phyloP scores from a whole-genome alignment of 1,140 invertebrate species.

The Achatina immaculata region DNA sequence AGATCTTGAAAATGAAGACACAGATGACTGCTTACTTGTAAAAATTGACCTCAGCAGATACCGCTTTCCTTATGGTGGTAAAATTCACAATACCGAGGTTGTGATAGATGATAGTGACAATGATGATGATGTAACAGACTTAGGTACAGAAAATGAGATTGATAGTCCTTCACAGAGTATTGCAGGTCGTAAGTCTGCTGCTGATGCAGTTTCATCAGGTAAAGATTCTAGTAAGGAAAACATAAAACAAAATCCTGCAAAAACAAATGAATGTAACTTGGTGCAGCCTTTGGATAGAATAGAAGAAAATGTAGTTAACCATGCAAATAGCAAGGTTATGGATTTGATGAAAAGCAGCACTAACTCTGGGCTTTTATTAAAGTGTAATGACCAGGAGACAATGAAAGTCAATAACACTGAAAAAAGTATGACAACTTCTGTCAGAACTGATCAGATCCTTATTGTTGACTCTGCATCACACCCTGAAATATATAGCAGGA shows the following conservation, averaged over 20 bases:
- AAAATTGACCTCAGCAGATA: constrained; percentile 12
- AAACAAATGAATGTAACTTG: not conserved
- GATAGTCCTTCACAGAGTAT: not conserved
- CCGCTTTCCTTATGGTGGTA: not conserved
- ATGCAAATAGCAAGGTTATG: not conserved
- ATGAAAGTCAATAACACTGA: too few relatives aligned
- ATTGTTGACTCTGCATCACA: too few relatives aligned
- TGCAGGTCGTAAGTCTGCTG: not conserved
- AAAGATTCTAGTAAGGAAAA: too few relatives aligned
- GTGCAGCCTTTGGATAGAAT: not conserved
- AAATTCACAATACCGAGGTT: not conserved
- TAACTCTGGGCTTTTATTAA: too few relatives aligned
- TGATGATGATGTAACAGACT: not conserved
- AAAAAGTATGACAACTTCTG: too few relatives aligned
- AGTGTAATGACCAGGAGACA: too few relatives aligned
- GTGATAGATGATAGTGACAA: constrained; percentile 20
- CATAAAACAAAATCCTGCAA: not conserved
- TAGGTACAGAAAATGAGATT: not conserved
- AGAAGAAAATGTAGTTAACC: not conserved
- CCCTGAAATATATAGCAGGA: too few relatives aligned
- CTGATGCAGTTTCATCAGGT: too few relatives aligned
- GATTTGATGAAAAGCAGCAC: too few relatives aligned
- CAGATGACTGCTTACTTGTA: constrained; percentile 25
- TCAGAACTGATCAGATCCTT: too few relatives aligned
- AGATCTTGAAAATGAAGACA: constrained; percentile 24